Base-by-base conservation (phyloP, 2,888 invertebrate species). In the Keiferia lycopersicella region DNA sequence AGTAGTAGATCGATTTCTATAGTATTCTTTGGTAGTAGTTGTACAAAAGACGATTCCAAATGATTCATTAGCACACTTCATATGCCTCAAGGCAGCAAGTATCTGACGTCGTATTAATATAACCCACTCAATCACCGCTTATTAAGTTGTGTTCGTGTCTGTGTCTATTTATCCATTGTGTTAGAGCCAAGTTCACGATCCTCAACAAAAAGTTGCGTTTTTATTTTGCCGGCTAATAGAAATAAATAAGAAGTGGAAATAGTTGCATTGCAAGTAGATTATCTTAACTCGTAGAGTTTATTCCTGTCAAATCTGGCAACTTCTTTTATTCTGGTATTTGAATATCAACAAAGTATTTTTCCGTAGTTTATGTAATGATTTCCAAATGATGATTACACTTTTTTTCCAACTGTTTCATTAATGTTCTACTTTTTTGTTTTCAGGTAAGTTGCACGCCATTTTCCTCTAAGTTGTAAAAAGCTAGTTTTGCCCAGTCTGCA, bases 391-490 rank as follows among this genome's bases (percentile, higher is more conserved):
- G n/a, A n/a, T n/a, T n/a, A n/a, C n/a, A n/a, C n/a, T n/a, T n/a
- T n/a, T n/a, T n/a, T n/a, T 67, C 66, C 72, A 72, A 76, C 69
- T 73, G 69, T 74, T 76, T 77, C 75, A 78, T 76, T 77, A 60
- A 77, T 75, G 69, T 76, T 64, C 67, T 66, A 74, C 65, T 67
- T 75, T 71, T 76, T 81, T 81, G 77, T 80, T 41, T 82, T 58
- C 79, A 81, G 79, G 82, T 82, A 82, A 82, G 79, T 76, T 76
- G 77, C 70, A 76, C 70, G 65, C 63, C 66, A 68, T 71, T 76
- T 76, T 77, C 73, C 65, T 78, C 66, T 64, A 68, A 58, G 69
- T 58, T 69, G 57, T 66, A 67, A 70, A 69, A 45, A 66, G 67
- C 67, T 68, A 75, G 75, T 79, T 78, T 82, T 77, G 77, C 75